Conservation (phyloP, 2,797 vertebrate species). For the Microctenopoma steveboyesi region DNA sequence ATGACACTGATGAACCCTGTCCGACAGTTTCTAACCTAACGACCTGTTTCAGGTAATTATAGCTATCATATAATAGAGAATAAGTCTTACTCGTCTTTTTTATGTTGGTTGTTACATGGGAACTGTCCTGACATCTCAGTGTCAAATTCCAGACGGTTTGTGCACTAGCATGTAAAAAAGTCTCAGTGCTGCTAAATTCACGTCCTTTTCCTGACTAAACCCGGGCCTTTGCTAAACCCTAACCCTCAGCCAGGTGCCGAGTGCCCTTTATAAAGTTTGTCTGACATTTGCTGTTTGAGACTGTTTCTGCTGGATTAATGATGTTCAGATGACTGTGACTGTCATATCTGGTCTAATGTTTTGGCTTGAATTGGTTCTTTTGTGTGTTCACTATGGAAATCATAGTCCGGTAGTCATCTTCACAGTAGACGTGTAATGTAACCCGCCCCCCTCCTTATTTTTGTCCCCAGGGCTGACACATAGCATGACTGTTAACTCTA, state of each 20-base stretch:
- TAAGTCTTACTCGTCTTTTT: not conserved
- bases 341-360: too few species aligned
- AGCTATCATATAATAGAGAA: not conserved
- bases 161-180: constrained; percentile 18
- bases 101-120: not conserved
- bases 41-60: not conserved
- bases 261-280: too few species aligned
- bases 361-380: too few species aligned
- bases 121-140: constrained; percentile 45
- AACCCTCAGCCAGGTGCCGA: too few species aligned
- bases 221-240: not conserved
- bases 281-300: too few species aligned
- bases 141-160: constrained; percentile 45
- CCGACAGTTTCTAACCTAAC: not conserved
- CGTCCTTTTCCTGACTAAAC: constrained; percentile 40
- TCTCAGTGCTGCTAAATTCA: constrained; percentile 21
- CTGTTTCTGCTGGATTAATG: too few species aligned
- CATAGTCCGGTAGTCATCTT: too few species aligned
- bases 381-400: too few species aligned
- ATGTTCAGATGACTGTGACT: too few species aligned
- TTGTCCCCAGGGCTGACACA: constrained; percentile 41
- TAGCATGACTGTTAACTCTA: constrained; percentile 32
- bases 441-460: not conserved
- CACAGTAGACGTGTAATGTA: not conserved
- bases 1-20: not conserved